Conservation (phyloP, 2,113 vertebrate genomes). For the Gallinago jamesoni region DNA sequence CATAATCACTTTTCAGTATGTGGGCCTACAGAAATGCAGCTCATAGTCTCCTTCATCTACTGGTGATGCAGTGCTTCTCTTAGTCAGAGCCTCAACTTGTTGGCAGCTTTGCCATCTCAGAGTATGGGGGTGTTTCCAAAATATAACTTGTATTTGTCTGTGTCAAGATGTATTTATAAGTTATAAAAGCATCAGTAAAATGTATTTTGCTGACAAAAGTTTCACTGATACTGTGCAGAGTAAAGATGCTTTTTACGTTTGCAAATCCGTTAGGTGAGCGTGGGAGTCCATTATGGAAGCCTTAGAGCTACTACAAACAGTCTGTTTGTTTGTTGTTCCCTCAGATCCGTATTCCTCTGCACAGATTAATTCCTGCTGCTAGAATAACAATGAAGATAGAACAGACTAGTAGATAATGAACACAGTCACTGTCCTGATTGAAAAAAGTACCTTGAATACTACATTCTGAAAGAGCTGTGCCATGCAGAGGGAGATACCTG, state of each 20-base stretch:
- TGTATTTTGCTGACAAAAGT: not conserved
- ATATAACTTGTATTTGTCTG: not conserved
- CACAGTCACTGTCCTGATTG: not conserved
- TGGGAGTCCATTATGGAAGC: not conserved
- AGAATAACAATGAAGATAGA: not conserved
- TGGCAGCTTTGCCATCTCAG: not conserved
- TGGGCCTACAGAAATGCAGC: not conserved
- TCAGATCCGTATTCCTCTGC: not conserved
- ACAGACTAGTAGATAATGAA: not conserved
- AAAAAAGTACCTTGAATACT: not conserved
- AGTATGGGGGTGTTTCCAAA: not conserved
- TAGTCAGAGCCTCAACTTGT: not conserved
- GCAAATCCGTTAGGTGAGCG: not conserved
- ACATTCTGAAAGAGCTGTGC: not conserved
- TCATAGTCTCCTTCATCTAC: not conserved
- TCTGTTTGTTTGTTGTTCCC: not conserved
- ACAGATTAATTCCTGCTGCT: not conserved
- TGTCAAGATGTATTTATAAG: not conserved
- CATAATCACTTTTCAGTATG: not conserved
- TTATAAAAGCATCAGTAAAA: not conserved
- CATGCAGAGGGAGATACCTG: not conserved
- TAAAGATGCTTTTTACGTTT: not conserved
- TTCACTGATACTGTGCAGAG: not conserved
- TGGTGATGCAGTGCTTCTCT: not conserved
- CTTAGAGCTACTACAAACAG: not conserved